Conservation (phyloP, 2,797 vertebrate genomes). For the Cercopithecus diana region DNA sequence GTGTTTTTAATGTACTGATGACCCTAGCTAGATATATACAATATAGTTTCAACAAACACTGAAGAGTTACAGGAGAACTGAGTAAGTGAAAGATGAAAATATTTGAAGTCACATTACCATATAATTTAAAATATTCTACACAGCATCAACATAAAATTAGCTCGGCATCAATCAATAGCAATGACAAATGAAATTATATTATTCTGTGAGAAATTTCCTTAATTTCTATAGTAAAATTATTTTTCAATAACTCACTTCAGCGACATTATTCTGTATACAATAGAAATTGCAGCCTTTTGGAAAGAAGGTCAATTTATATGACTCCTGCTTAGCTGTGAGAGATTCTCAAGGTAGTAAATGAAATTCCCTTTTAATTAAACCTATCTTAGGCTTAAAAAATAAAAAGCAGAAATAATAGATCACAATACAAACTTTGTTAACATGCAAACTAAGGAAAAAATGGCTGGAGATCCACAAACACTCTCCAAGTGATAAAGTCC, state of each 20-base stretch:
- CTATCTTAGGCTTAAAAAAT: neutral
- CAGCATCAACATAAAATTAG: neutral
- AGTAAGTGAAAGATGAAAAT: neutral
- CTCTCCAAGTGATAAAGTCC: neutral
- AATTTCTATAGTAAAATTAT: neutral
- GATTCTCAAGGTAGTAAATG: neutral
- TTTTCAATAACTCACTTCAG: neutral
- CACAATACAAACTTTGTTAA: neutral
- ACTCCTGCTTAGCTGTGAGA: neutral
- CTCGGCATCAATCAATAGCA: neutral
- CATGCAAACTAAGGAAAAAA: neutral
- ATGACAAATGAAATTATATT: neutral
- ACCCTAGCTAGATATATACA: neutral
- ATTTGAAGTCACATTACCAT: slow-evolving; percentile 3
- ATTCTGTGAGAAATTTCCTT: neutral
- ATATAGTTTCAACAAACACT: neutral
- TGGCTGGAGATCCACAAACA: neutral
- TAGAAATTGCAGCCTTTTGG: neutral
- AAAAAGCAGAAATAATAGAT: neutral
- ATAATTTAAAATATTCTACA: slow-evolving; percentile 31
- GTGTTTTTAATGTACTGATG: neutral
- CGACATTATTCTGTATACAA: neutral
- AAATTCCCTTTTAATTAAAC: slow-evolving; percentile 62
- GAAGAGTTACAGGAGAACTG: neutral
- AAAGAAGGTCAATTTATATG: slow-evolving; percentile 1